Evolutionary conservation across 2,113 vertebrate species (phyloP).

Genomic region (Pagrus major): DNA sequence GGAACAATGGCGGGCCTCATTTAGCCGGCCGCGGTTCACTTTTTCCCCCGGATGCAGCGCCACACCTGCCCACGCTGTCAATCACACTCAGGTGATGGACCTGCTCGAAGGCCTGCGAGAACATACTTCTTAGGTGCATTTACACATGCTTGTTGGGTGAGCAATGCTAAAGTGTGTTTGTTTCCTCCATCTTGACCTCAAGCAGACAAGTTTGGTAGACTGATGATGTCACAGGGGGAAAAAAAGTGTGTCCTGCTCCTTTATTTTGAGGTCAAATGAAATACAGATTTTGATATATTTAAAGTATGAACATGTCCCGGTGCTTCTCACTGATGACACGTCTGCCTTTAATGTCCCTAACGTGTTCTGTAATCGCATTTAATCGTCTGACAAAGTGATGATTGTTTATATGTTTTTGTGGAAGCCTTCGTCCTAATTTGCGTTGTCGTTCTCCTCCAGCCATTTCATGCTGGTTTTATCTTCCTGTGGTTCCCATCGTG

Average conservation of each 20-base stretch:
- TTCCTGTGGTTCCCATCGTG: constrained; percentile 68
- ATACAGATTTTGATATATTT: background rate
- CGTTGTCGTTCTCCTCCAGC: constrained; percentile 57
- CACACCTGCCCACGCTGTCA: constrained; percentile 91
- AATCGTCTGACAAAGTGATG: background rate
- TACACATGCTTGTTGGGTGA: background rate
- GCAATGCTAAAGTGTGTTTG: background rate
- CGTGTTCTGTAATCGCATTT: background rate
- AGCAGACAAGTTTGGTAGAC: background rate
- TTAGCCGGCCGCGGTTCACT: constrained; percentile 78
- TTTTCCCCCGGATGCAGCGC: constrained; percentile 82
- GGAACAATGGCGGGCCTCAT: constrained; percentile 90
- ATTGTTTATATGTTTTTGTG: constrained; percentile 9
- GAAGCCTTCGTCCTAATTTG: constrained; percentile 27
- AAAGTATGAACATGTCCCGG: background rate
- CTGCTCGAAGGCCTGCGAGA: constrained; percentile 24
- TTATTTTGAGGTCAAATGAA: too few species aligned
- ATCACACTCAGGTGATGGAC: constrained; percentile 75
- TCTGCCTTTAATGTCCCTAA: constrained; percentile 1
- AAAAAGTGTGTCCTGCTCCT: background rate
- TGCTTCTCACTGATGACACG: background rate
- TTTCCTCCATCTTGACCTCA: background rate
- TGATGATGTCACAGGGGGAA: background rate
- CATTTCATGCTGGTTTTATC: constrained; percentile 62
- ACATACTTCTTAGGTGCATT: background rate